Evolutionary conservation across 2,797 vertebrate species (phyloP).

Genomic region (Tenualosa ilisha): DNA sequence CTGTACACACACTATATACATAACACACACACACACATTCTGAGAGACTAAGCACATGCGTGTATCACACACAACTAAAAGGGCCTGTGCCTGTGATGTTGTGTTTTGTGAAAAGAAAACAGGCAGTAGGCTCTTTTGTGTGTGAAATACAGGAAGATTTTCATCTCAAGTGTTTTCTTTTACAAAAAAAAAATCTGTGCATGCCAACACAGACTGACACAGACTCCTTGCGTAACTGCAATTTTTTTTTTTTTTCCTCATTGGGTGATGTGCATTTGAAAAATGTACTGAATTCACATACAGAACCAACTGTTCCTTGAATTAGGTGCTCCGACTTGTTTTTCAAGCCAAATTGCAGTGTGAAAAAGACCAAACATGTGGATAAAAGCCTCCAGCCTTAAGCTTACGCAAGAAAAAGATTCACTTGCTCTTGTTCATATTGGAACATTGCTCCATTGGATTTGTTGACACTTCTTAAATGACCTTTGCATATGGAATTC

Average conservation of each 20-base stretch:
- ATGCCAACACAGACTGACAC: slow-evolving; percentile 38
- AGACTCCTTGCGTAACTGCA: slow-evolving; percentile 22
- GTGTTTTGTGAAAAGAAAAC: slow-evolving; percentile 22
- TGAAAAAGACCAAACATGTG: slow-evolving; percentile 35
- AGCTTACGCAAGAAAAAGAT: slow-evolving; percentile 25
- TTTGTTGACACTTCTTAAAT: slow-evolving; percentile 34
- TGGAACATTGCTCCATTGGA: not conserved
- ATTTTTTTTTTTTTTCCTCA: slow-evolving; percentile 49
- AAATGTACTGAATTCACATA: slow-evolving; percentile 47
- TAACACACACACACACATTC: slow-evolving; percentile 33
- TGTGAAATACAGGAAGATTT: not conserved
- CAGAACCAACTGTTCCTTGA: slow-evolving; percentile 48
- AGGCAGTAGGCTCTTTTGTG: not conserved
- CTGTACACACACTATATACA: not conserved
- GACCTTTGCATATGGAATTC: slow-evolving; percentile 24
- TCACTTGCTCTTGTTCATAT: not conserved
- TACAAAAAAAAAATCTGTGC: slow-evolving; percentile 28
- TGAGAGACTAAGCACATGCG: not conserved
- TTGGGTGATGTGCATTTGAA: slow-evolving; percentile 41
- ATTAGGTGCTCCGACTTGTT: slow-evolving; percentile 57
- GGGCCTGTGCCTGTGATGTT: slow-evolving; percentile 41
- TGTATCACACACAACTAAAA: slow-evolving; percentile 40
- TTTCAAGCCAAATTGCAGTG: slow-evolving; percentile 42
- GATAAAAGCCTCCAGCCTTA: slow-evolving; percentile 27
- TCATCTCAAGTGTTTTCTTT: slow-evolving; percentile 11